Conservation (phyloP, 2,797 vertebrate species). For the Tiaroga cobitis region DNA sequence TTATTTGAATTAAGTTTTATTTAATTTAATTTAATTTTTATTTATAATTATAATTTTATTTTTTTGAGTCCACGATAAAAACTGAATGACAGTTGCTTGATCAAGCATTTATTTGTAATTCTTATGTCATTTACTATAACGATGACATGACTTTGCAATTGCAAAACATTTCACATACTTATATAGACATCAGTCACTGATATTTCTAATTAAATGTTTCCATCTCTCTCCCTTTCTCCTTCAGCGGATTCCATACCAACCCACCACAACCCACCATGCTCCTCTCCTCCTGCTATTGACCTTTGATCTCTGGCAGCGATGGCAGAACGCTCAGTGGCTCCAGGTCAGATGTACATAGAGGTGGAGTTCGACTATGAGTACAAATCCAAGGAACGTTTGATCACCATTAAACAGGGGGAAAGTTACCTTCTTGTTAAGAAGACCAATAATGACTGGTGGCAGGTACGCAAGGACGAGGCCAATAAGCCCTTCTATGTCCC, state of each 20-base stretch:
- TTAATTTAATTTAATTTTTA: neutral
- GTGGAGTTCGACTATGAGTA: slow-evolving; percentile 98
- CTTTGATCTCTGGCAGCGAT: slow-evolving; percentile 78
- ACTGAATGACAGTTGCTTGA: neutral
- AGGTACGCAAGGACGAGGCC: slow-evolving; percentile 88
- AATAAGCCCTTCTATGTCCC: slow-evolving; percentile 93
- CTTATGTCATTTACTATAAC: neutral
- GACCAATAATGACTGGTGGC: slow-evolving; percentile 98
- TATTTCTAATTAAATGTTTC: neutral
- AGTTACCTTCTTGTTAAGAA: slow-evolving; percentile 92
- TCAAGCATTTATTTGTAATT: neutral
- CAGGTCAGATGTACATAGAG: slow-evolving; percentile 87
- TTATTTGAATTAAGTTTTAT: neutral
- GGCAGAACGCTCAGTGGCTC: slow-evolving; percentile 85
- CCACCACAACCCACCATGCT: slow-evolving; percentile 5
- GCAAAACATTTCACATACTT: neutral
- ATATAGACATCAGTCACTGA: neutral
- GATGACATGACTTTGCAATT: neutral
- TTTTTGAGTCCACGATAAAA: neutral
- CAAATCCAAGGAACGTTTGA: slow-evolving; percentile 90
- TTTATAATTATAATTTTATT: too few species aligned
- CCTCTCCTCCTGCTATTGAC: slow-evolving; percentile 38
- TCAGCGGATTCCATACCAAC: slow-evolving; percentile 16
- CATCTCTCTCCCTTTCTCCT: neutral
- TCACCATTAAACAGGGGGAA: slow-evolving; percentile 92